Conservation (phyloP, 2,797 vertebrate species). For the Bufotes viridis region DNA sequence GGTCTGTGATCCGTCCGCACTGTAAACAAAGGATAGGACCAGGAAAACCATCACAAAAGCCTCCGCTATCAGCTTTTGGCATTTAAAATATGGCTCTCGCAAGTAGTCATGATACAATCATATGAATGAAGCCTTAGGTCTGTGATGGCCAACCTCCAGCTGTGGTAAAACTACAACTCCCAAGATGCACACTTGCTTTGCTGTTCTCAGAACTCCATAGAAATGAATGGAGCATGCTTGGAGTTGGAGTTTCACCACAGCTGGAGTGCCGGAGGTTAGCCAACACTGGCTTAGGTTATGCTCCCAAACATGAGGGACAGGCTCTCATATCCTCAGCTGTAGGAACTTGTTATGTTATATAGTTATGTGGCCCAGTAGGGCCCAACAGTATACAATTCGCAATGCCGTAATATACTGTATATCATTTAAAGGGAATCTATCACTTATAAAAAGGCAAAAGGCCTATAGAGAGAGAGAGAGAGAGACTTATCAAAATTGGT, state of each 20-base stretch:
- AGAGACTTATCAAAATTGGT: no score
- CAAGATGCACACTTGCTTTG: no score
- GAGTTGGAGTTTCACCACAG: no score
- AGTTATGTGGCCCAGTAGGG: background rate
- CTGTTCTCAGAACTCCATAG: no score
- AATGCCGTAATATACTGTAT: background rate
- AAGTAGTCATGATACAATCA: background rate
- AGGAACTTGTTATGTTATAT: background rate
- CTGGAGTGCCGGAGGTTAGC: no score
- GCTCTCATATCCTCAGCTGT: background rate
- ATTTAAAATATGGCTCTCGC: background rate
- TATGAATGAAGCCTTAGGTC: background rate
- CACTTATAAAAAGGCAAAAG: background rate
- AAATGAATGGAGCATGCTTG: no score
- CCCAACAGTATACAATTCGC: background rate
- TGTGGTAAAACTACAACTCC: no score
- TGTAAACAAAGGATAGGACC: no score
- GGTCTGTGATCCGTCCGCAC: no score
- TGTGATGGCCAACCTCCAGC: no score
- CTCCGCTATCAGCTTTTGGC: background rate
- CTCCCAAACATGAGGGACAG: background rate
- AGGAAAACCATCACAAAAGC: background rate
- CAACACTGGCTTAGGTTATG: no score
- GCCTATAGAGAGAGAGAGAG: background rate
- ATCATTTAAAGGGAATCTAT: background rate